Percentiles rank a stretch among this genome's conserved stretches.
phyloP scores from a whole-genome alignment of 1,140 invertebrate species.

The Leptinotarsa undecemlineata region DNA sequence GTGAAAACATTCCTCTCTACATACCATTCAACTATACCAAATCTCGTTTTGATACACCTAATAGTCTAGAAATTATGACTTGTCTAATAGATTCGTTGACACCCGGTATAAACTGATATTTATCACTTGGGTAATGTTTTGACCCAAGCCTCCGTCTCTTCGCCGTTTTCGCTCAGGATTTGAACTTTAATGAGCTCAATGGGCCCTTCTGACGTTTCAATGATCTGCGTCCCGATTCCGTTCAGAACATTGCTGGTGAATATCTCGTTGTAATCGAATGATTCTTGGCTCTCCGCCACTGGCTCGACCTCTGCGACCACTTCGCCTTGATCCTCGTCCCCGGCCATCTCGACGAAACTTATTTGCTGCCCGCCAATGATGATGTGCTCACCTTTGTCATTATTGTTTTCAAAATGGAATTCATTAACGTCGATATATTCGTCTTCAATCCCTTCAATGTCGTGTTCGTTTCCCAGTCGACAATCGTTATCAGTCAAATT shows the following conservation, averaged over 20 bases:
- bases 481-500: no score
- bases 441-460: no score
- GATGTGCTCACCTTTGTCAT: slow-evolving; percentile 53
- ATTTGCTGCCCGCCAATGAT: slow-evolving; percentile 60
- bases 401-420: no score
- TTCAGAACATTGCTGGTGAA: slow-evolving; percentile 51
- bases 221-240: slow-evolving; percentile 52
- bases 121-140: slow-evolving; percentile 49
- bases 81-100: no score
- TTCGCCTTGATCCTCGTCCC: slow-evolving; percentile 44
- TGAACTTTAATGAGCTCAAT: slow-evolving; percentile 59
- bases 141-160: slow-evolving; percentile 54
- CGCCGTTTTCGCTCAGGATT: slow-evolving; percentile 57
- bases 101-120: no score
- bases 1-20: no score
- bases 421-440: no score
- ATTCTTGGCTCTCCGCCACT: slow-evolving; percentile 38
- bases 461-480: background rate
- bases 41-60: no score
- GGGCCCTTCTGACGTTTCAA: slow-evolving; percentile 54
- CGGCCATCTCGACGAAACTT: slow-evolving; percentile 43
- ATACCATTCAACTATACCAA: no score
- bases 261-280: slow-evolving; percentile 51
- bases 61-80: no score
- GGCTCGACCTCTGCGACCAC: slow-evolving; percentile 37